These are phyloP conservation scores for Apamea epomidion DNA, from an alignment of 2,888 invertebrate genomes.

Conservation along the genomic window DNA sequence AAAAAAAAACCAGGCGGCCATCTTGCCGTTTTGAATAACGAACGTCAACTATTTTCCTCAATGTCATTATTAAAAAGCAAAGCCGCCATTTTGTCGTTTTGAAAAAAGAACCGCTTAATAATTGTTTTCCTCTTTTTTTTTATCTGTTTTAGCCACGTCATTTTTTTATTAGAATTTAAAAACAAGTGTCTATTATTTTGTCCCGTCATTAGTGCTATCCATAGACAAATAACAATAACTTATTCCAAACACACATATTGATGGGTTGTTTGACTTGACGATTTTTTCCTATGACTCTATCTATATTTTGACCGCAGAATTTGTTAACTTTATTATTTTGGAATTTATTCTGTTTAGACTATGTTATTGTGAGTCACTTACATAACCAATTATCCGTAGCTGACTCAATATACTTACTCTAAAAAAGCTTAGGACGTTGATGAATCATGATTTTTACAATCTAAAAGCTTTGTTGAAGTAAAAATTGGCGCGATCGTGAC, in stretches of 20 bases:
- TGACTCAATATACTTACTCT: conserved; percentile 27
- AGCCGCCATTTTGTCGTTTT: neutral
- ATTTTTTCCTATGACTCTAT: conserved; percentile 44
- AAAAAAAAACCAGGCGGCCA: neutral
- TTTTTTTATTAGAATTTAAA: neutral
- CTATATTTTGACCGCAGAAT: conserved; percentile 29
- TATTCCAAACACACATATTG: conserved; percentile 46
- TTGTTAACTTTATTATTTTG: neutral
- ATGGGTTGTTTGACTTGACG: conserved; percentile 35
- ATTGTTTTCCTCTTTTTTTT: conserved; percentile 1
- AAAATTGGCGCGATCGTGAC: conserved; percentile 47
- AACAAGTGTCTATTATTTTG: neutral
- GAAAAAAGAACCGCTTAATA: neutral
- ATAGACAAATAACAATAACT: conserved; percentile 34
- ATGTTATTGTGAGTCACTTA: conserved; percentile 13
- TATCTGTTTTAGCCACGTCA: neutral
- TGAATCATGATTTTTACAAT: conserved; percentile 44
- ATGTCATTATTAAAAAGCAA: too few relatives aligned
- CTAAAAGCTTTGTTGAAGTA: neutral
- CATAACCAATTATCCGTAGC: conserved; percentile 3
- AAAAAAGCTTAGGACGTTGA: conserved; percentile 18
- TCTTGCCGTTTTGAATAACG: conserved; percentile 26
- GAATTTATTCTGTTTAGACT: neutral
- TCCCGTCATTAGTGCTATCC: neutral
- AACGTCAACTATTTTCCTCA: neutral